phyloP scores from a whole-genome alignment of 2,113 vertebrate species.

The Notechis scutatus region DNA sequence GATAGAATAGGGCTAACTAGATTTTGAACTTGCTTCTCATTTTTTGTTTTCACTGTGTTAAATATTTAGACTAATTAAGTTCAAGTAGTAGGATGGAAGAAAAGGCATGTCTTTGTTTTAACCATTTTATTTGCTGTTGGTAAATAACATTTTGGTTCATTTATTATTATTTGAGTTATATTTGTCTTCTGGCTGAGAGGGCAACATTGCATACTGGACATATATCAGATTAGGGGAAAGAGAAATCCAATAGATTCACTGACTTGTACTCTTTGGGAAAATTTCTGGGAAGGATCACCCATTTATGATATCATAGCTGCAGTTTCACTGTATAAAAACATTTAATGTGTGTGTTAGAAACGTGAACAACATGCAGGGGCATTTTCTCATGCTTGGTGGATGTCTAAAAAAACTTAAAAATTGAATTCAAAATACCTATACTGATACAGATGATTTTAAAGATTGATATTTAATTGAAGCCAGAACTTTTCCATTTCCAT shows the following conservation, averaged over 20 bases:
- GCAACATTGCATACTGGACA: not conserved
- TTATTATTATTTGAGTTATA: not conserved
- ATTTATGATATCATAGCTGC: not conserved
- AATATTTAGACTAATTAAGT: not conserved
- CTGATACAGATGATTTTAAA: too few species aligned
- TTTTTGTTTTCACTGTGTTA: not conserved
- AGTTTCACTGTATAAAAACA: not conserved
- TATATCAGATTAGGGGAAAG: not conserved
- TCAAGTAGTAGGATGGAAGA: not conserved
- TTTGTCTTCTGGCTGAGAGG: not conserved
- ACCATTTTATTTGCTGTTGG: not conserved
- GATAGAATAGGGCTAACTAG: not conserved
- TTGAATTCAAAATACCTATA: not conserved
- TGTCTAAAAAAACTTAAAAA: not conserved
- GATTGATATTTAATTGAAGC: too few species aligned
- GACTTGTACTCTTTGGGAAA: not conserved
- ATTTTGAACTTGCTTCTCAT: not conserved
- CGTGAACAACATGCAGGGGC: not conserved
- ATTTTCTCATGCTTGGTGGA: not conserved
- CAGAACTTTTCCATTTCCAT: not conserved
- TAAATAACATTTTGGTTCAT: not conserved
- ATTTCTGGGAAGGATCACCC: not conserved
- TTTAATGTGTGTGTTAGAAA: not conserved
- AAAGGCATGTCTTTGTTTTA: not conserved
- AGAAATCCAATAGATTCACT: not conserved